These are phyloP conservation scores for Aelia acuminata DNA, from an alignment of 2,888 invertebrate species.

Conservation along the genomic window DNA sequence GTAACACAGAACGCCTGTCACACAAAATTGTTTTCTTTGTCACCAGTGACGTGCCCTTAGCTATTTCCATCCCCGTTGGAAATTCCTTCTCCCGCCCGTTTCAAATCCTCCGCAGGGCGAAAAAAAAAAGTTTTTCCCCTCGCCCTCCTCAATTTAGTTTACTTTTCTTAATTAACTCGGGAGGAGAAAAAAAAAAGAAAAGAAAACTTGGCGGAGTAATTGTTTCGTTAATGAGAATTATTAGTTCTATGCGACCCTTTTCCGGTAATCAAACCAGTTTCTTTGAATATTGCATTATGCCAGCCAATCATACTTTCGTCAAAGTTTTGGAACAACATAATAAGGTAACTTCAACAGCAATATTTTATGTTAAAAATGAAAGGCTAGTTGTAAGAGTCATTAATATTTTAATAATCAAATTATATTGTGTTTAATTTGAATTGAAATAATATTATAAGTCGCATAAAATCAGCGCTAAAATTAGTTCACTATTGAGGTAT, in stretches of 20 bases:
- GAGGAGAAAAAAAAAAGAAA: neutral
- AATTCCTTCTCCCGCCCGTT: neutral
- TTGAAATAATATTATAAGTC: too few species aligned
- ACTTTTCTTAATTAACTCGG: constrained; percentile 38
- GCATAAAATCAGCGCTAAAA: too few species aligned
- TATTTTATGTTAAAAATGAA: neutral
- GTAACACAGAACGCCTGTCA: constrained; percentile 36
- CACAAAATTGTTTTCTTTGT: constrained; percentile 50
- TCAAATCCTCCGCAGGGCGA: neutral
- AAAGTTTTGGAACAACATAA: neutral
- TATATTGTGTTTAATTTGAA: too few species aligned
- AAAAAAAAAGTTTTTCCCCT: neutral
- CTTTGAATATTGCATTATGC: constrained; percentile 33
- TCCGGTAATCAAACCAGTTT: constrained; percentile 5
- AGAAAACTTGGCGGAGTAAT: neutral
- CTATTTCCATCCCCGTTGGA: constrained; percentile 28
- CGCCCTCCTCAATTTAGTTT: neutral
- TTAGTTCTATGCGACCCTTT: neutral
- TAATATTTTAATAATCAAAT: too few species aligned
- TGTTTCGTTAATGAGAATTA: constrained; percentile 38
- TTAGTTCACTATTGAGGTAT: too few species aligned
- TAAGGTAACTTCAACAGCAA: neutral
- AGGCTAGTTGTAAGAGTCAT: too few species aligned
- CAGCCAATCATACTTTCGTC: neutral
- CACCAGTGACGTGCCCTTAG: constrained; percentile 40